Percentiles rank a stretch among this genome's conserved stretches.
These are phyloP conservation scores for Smutsia temminckii DNA, from an alignment of 2,797 vertebrate species.

Conservation along the genomic window DNA sequence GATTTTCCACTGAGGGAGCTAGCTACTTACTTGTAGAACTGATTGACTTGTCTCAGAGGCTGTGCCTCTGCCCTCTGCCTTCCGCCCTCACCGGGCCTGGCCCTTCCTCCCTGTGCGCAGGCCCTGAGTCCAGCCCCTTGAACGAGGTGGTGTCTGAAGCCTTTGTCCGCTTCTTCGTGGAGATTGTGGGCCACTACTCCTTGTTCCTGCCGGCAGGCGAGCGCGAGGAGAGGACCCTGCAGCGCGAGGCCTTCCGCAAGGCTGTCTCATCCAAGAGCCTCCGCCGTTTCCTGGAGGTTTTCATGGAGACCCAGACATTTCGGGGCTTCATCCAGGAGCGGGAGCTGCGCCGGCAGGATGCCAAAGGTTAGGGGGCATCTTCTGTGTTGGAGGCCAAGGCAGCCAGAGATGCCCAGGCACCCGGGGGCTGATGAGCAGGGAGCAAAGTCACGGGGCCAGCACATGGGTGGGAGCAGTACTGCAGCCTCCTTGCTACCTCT, in stretches of 20 bases:
- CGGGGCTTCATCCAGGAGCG: conserved; percentile 96
- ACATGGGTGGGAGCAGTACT: rapidly evolving
- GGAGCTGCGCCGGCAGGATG: conserved; percentile 92
- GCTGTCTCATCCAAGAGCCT: conserved; percentile 96
- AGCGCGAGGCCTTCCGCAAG: conserved; percentile 96
- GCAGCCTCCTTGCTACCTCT: rapidly evolving
- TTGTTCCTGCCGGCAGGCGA: conserved; percentile 92
- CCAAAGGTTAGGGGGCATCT: conserved; percentile 87
- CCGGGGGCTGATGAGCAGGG: background rate
- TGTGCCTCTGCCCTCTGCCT: background rate
- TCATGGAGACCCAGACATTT: conserved; percentile 99
- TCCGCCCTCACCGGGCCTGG: rapidly evolving
- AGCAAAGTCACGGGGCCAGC: background rate
- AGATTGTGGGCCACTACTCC: conserved; percentile 96
- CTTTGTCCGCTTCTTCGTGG: conserved; percentile 98
- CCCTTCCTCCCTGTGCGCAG: background rate
- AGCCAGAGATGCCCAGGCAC: background rate
- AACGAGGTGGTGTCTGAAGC: conserved; percentile 95
- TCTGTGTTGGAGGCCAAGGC: background rate
- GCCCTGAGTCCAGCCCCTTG: conserved; percentile 89
- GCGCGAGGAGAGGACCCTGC: conserved; percentile 91
- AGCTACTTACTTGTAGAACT: background rate
- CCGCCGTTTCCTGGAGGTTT: conserved; percentile 95
- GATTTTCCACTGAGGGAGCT: rapidly evolving
- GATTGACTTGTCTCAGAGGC: background rate